Evolutionary conservation across 1,140 invertebrate species (phyloP).

Genomic region (Zaprionus camerounensis): DNA sequence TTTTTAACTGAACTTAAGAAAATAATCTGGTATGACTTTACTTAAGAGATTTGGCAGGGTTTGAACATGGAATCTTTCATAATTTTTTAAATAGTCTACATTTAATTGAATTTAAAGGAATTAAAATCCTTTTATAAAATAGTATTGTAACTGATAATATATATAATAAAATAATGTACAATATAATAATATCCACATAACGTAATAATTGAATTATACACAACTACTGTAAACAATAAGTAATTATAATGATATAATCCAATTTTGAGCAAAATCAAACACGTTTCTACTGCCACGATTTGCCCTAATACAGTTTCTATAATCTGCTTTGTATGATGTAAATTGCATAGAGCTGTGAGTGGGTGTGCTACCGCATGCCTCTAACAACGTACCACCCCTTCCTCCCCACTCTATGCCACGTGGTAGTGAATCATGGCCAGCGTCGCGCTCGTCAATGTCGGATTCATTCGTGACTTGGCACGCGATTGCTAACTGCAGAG

Average conservation of each 20-base stretch:
- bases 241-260: neutral
- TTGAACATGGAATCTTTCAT: too few species aligned
- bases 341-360: neutral
- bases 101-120: too few species aligned
- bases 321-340: neutral
- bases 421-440: neutral
- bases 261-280: neutral
- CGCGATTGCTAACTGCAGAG: conserved; percentile 15
- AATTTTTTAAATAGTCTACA: too few species aligned
- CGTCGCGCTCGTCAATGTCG: neutral
- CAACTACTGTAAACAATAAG: neutral
- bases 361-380: neutral
- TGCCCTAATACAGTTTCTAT: neutral
- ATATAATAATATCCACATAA: too few species aligned
- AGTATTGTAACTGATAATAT: too few species aligned
- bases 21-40: too few species aligned
- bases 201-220: neutral
- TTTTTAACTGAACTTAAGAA: too few species aligned
- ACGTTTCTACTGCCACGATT: neutral
- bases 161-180: too few species aligned
- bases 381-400: too few species aligned
- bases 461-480: conserved; percentile 19
- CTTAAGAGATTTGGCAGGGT: too few species aligned
- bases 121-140: too few species aligned
- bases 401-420: neutral